Evolutionary conservation across 2,888 invertebrate species (phyloP), one percentile per base, ranked within the genome.

Genomic region (Cremastinae sp.): DNA sequence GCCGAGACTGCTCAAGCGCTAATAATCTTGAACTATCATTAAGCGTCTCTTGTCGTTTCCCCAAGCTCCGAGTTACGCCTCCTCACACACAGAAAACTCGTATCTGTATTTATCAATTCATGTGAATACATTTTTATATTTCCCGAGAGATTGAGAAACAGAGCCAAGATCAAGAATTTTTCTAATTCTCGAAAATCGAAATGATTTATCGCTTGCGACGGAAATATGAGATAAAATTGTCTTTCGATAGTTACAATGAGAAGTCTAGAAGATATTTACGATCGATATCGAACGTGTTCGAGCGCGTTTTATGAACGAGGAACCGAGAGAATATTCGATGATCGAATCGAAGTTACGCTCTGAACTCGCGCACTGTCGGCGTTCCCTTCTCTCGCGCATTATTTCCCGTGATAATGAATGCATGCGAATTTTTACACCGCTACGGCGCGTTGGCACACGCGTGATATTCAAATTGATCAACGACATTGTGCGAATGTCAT

Each of bases 1-100:
- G 47, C 35, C 64, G 28, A 58, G 51, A 72, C 62, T 69, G 59
- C 59, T 41, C 28, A 28, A 20, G 39, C 64, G 53, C 53, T 76
- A 64, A 59, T 61, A 59, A 61, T 69, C 51, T 69, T 69, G 62
- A 28, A 58, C 72, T 68, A 66, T 68, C 51, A 37, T 62, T 49
- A 66, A 28, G 28, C 28, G 62, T 51, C 49, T 41, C 49, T 70
- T 62, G 66, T 65, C 64, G 61, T 72, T 53, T 47, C 43, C 43
- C 49, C 12, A 14, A 12, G 47, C 58, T 9, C 62, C 41, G 10
- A 16, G 28, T 74, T 49, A 55, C 74, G 68, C 56, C 58, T 43
- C 74, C 18, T 49, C 74, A 39, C 55, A 58, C 18, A 58, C 49
- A 43, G 41, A 22, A 14, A 49, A 22, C 45, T 4, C n/a, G 9